Percentiles rank a stretch among this genome's conserved stretches.
Conservation (phyloP, 92 coral and sea anemone genomes). For the Meandrina meandrites region DNA sequence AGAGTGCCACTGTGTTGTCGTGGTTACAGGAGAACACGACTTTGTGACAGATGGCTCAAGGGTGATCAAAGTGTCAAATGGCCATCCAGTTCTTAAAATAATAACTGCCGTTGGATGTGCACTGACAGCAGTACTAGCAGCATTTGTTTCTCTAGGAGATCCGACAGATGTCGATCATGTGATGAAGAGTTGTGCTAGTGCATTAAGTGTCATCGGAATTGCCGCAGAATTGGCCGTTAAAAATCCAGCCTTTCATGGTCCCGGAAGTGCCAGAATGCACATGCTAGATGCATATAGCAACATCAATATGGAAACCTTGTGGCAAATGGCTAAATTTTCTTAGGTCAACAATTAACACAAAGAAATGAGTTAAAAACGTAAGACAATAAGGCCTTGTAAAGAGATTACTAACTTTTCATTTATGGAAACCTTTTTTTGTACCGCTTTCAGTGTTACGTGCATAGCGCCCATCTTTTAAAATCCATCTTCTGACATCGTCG, state of each 20-base stretch:
- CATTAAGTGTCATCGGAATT: constrained; percentile 53
- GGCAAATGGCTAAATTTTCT: constrained; percentile 41
- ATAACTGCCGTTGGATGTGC: constrained; percentile 62
- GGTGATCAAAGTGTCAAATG: constrained; percentile 55
- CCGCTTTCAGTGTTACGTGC: too few relatives aligned
- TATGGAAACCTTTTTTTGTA: background rate
- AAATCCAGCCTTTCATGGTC: constrained; percentile 37
- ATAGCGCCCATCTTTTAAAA: too few relatives aligned
- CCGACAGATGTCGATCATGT: constrained; percentile 35
- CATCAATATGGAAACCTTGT: constrained; percentile 24
- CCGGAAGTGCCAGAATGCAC: constrained; percentile 59
- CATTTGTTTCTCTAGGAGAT: constrained; percentile 52
- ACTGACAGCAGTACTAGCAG: constrained; percentile 44
- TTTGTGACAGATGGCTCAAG: constrained; percentile 52
- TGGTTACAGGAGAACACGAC: constrained; percentile 52
- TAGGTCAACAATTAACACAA: background rate
- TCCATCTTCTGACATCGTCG: too few relatives aligned
- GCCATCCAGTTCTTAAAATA: constrained; percentile 40
- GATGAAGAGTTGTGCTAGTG: constrained; percentile 53
- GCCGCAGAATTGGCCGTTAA: constrained; percentile 52
- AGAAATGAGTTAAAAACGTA: background rate
- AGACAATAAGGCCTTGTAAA: background rate
- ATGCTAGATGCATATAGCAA: constrained; percentile 44
- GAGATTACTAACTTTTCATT: background rate
- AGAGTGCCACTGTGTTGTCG: constrained; percentile 56